Base-by-base conservation (phyloP, 1,140 invertebrate species). In the Monochamus saltuarius region DNA sequence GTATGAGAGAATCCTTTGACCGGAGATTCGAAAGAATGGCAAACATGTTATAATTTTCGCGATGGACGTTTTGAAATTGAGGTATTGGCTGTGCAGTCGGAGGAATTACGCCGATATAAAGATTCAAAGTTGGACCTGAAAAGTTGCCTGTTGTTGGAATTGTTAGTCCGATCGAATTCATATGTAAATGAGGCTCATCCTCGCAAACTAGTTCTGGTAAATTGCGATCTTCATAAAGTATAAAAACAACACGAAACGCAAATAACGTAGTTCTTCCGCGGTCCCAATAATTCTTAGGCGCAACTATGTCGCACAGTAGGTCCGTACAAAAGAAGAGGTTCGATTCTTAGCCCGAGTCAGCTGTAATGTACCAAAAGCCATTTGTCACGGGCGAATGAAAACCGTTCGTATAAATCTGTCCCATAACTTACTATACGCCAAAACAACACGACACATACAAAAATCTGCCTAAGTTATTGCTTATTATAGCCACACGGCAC, bases 371-470 rank as follows among this genome's bases (percentile, higher is more conserved):
- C 51, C 16, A 17, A 19, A 36, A 53, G 51, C 40, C 70, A 69
- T 72, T 72, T 72, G 70, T 72, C 70, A 72, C 69, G 38, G 45
- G 29, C 60, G 61, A 67, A 70, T 66, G 68, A 64, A 67, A 65
- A 66, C 66, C 66, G 53, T 63, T 56, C 65, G 60, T 62, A 69
- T 72, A 71, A 69, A 73, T 68, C 72, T 73, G 70, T 69, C 70
- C 64, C 72, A 73, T 76, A 76, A 76, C 68, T 76, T 73, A 75
- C 69, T 39, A 36, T 43, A 71, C 68, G 71, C 74, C 73, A 75
- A 76, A 76, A 76, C 74, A 76, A 73, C 70, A 69, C 68, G 73
- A 75, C 70, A 67, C 59, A 64, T 59, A 67, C 63, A 72, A 70
- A 72, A 72, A 70, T 73, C 65, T 64, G 50, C 67, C 64, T 73